Base-by-base conservation (phyloP, 1,140 invertebrate genomes). In the Plectus sambesii region DNA sequence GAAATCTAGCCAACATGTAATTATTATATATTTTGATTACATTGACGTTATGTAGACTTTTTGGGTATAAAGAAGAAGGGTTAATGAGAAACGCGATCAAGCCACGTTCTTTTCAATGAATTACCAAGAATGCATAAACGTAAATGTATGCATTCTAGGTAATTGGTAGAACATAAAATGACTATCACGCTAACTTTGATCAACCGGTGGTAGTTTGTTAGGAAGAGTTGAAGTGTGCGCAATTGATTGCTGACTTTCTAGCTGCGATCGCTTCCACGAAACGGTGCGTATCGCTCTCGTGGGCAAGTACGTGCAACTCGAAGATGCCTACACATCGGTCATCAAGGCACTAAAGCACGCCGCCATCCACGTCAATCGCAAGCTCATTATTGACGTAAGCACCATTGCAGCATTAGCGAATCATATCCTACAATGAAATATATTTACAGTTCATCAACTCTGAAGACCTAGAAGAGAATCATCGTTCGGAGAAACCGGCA, bases 251-350 rank as follows among this genome's bases (percentile, higher is more conserved):
- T 47, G 2, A 44, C 42, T 17, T 47, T 70, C 37, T 52, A 77
- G 82, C 6, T 78, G 82, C n/a, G 84, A 88, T 53, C 80, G 80
- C 56, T 69, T 86, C 2, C 75, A 80, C 9, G 81, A 83, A 58
- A 80, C 82, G 64, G 84, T 96, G 0, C 84, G 78, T 33, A 97
- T 99, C 51, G 85, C 83, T 17, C 73, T 99, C 12, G 94, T 99
- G n/a, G 94, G 94, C 5, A 99, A 99, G 75, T 99, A 99, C 63
- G 94, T 90, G 0, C 83, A 86, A 68, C 73, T 97, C 12, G 81
- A 87, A 66, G 94, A 99, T 73, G 82, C 90, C 0, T 99, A 99
- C 69, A 82, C 88, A 0, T 98, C 92, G 2, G 84, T 99, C 0
- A 83, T 82, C 2, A 97, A 98, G 74, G 85, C 93, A 0, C 70